A percentile compares a stretch with the other conserved stretches of the same genome.
phyloP scores from a whole-genome alignment of 1,140 invertebrate genomes.

The Galleria mellonella region DNA sequence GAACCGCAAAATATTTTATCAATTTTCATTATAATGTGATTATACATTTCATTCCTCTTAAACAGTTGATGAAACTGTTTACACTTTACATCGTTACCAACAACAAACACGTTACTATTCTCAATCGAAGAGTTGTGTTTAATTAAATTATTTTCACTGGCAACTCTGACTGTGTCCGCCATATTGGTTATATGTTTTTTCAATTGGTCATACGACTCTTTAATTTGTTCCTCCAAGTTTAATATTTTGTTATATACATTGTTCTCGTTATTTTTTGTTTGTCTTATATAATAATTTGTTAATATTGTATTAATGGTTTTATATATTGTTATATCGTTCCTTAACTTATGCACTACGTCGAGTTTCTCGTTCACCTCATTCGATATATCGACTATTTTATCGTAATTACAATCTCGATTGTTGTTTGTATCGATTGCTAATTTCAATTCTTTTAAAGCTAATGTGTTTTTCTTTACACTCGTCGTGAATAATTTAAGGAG shows the following conservation, averaged over 20 bases:
- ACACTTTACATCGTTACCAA: conserved; percentile 48
- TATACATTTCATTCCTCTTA: conserved; percentile 55
- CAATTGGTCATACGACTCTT: conserved; percentile 48
- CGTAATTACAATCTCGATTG: conserved; percentile 22
- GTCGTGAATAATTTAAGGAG: conserved; percentile 43
- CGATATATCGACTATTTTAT: conserved; percentile 47
- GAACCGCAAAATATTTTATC: conserved; percentile 56
- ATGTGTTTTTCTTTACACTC: conserved; percentile 55
- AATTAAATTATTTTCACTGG: conserved; percentile 29
- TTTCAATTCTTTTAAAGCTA: conserved; percentile 49
- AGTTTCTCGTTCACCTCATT: conserved; percentile 62
- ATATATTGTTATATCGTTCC: conserved; percentile 66
- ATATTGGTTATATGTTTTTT: conserved; percentile 45
- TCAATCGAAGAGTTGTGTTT: conserved; percentile 37
- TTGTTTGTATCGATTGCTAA: conserved; percentile 35
- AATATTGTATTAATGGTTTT: conserved; percentile 59
- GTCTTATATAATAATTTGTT: conserved; percentile 62
- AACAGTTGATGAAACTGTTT: conserved; percentile 45
- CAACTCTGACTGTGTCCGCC: conserved; percentile 27
- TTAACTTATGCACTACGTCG: conserved; percentile 53
- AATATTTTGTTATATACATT: conserved; percentile 50
- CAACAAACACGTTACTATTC: conserved; percentile 52
- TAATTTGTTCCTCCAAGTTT: conserved; percentile 48
- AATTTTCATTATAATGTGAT: conserved; percentile 56
- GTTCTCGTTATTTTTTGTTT: conserved; percentile 55